These are phyloP conservation scores for Wiebesia pumilae DNA, from an alignment of 1,140 invertebrate species.

Conservation along the genomic window DNA sequence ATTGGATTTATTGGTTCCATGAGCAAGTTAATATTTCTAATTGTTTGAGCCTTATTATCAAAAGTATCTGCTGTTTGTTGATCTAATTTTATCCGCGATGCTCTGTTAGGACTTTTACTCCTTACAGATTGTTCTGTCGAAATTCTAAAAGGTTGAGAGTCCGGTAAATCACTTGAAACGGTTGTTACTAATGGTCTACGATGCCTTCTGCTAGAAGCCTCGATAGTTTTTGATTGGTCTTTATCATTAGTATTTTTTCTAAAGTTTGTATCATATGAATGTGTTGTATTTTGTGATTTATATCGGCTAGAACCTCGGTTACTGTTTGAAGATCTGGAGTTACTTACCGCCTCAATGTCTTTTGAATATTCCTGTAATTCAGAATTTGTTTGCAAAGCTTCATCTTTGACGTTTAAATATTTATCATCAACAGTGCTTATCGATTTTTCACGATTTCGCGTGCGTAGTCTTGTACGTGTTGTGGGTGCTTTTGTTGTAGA, in stretches of 20 bases:
- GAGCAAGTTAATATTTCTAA: constrained; percentile 13
- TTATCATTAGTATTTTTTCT: constrained; percentile 38
- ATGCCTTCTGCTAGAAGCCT: constrained; percentile 43
- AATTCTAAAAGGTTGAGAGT: constrained; percentile 60
- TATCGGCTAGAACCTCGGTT: constrained; percentile 66
- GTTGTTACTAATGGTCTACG: constrained; percentile 45
- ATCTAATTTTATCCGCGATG: constrained; percentile 45
- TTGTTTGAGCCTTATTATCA: constrained; percentile 14
- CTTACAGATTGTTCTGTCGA: constrained; percentile 47
- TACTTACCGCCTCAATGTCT: constrained; percentile 53
- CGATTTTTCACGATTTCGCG: constrained; percentile 63
- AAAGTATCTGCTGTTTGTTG: constrained; percentile 38
- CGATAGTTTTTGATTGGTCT: constrained; percentile 10
- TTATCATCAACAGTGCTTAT: constrained; percentile 55
- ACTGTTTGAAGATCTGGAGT: constrained; percentile 56
- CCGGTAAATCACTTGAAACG: constrained; percentile 50
- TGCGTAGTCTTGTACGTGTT: constrained; percentile 54
- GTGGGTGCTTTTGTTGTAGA: constrained; percentile 64
- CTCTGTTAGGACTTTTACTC: constrained; percentile 47
- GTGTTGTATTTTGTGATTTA: constrained; percentile 53
- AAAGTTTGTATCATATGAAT: constrained; percentile 35
- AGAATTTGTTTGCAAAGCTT: constrained; percentile 47
- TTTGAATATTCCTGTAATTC: constrained; percentile 48
- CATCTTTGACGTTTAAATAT: constrained; percentile 38
- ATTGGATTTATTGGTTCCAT: constrained; percentile 18